Percentiles rank a stretch among this genome's conserved stretches.
Evolutionary conservation across 2,888 invertebrate genomes (phyloP).

Genomic region (Dryocosmus kuriphilus): DNA sequence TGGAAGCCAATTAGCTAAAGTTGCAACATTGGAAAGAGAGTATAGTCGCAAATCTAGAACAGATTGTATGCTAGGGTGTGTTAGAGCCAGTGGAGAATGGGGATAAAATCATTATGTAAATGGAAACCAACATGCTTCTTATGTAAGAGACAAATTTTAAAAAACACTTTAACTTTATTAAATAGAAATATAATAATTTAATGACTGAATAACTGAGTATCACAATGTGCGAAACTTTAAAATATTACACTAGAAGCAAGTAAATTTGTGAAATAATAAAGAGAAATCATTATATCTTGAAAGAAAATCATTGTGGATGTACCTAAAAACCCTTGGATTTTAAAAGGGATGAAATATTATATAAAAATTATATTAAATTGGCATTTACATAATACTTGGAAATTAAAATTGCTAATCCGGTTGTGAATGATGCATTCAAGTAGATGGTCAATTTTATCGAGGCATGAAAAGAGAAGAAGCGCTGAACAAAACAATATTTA

Average conservation of each 20-base stretch:
- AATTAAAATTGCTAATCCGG: neutral
- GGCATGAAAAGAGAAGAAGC: neutral
- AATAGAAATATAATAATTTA: neutral
- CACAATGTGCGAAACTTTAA: neutral
- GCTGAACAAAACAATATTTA: neutral
- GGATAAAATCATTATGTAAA: conserved; percentile 28
- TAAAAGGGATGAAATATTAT: neutral
- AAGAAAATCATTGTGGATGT: neutral
- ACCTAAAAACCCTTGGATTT: neutral
- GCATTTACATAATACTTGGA: neutral
- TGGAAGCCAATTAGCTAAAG: conserved; percentile 34
- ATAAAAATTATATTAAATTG: neutral
- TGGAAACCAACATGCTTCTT: neutral
- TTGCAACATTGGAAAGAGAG: conserved; percentile 17
- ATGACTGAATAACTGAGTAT: neutral
- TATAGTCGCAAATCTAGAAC: conserved; percentile 1
- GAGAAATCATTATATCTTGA: neutral
- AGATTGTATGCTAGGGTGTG: neutral
- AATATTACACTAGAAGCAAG: neutral
- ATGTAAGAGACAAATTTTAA: neutral
- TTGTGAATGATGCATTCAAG: neutral
- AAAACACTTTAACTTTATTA: neutral
- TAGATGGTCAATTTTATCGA: neutral
- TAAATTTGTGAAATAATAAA: neutral
- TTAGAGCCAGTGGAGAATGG: neutral